These are phyloP conservation scores for Cephus spinipes DNA, from an alignment of 2,888 invertebrate species.

Conservation along the genomic window DNA sequence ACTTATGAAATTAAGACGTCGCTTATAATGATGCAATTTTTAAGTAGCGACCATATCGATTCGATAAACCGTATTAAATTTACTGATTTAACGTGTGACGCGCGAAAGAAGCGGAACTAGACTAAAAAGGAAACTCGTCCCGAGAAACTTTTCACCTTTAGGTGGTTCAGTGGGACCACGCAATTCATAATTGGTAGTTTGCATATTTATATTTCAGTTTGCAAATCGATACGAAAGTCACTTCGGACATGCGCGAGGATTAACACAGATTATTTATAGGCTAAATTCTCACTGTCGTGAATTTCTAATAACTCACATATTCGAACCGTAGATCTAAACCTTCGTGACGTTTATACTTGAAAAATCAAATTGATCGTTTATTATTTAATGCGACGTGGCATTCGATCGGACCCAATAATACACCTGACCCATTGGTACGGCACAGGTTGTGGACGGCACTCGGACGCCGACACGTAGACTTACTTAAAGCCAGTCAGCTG, in stretches of 20 bases:
- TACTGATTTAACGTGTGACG: not conserved
- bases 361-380: not conserved
- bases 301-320: not conserved
- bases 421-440: slow-evolving; percentile 46
- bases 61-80: not conserved
- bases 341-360: not conserved
- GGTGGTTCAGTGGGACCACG: not conserved
- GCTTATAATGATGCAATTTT: not conserved
- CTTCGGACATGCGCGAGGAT: not conserved
- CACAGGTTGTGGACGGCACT: slow-evolving; percentile 34
- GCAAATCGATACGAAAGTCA: not conserved
- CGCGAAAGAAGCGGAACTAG: not conserved
- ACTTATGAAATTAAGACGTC: not conserved
- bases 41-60: not conserved
- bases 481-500: slow-evolving; percentile 38
- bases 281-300: not conserved
- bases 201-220: not conserved
- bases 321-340: not conserved
- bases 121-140: not conserved
- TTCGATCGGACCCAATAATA: slow-evolving; percentile 1
- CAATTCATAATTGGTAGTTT: not conserved
- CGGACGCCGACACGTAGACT: slow-evolving; percentile 27
- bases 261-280: not conserved
- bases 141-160: not conserved
- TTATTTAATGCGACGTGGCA: not conserved